A percentile compares a stretch with the other conserved stretches of the same genome.
Evolutionary conservation across 30 jellyfish, hydroid and myxozoan species (phyloP).

Genomic region (Nemopilema nomurai): DNA sequence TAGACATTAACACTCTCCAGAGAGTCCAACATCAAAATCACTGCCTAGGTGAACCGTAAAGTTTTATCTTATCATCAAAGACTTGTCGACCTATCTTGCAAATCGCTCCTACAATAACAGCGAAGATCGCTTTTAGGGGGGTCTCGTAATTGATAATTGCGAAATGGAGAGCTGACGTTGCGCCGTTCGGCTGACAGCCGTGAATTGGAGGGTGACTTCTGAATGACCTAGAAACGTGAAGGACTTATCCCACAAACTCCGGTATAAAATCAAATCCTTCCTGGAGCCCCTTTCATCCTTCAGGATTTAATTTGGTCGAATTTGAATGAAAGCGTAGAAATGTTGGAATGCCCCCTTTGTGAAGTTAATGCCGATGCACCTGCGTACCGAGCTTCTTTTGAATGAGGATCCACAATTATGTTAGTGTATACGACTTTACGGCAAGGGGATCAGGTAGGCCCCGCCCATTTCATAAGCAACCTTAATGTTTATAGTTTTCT

Average conservation of each 20-base stretch:
- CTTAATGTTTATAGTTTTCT: neutral
- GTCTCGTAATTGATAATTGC: neutral
- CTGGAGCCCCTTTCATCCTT: neutral
- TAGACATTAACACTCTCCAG: too few species aligned
- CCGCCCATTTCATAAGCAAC: conserved; percentile 37
- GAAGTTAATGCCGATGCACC: conserved; percentile 1
- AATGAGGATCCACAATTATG: conserved; percentile 8
- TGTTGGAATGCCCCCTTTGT: neutral
- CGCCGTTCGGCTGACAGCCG: neutral
- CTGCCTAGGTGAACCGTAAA: neutral
- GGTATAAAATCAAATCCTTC: neutral
- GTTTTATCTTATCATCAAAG: neutral
- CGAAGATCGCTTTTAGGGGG: neutral
- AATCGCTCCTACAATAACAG: neutral
- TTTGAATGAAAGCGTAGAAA: neutral
- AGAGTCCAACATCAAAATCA: neutral
- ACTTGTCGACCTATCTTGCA: neutral
- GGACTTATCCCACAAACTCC: neutral
- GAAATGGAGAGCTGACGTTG: neutral
- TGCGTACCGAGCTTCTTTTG: neutral
- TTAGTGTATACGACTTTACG: conserved; percentile 14
- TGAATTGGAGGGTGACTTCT: neutral
- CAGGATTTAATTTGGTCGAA: neutral
- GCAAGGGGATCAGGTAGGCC: conserved; percentile 30
- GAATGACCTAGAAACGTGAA: neutral